phyloP scores from a whole-genome alignment of 2,888 invertebrate species.

The Pterostichus madidus region DNA sequence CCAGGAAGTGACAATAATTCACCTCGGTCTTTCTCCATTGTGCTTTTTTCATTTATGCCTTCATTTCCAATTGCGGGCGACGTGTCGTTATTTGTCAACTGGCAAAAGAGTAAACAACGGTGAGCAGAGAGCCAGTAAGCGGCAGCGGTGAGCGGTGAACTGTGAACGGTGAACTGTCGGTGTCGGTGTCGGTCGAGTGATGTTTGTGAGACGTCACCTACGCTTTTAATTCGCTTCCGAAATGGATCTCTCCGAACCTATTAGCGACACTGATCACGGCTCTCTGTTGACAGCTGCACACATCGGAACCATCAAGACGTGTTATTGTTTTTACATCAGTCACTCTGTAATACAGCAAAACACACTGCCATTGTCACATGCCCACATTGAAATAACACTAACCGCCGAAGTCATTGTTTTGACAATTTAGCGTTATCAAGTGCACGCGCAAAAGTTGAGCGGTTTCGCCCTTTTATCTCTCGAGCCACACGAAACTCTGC shows the following conservation, averaged over 20 bases:
- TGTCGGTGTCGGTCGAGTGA: not conserved
- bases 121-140: not conserved
- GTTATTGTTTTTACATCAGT: not conserved
- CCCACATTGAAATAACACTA: too few species aligned
- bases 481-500: too few species aligned
- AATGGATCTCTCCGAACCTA: slow-evolving; percentile 43
- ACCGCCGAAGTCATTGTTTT: too few species aligned
- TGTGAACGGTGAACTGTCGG: too few species aligned
- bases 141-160: too few species aligned
- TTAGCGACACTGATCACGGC: not conserved
- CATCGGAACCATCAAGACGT: not conserved
- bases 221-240: slow-evolving; percentile 58
- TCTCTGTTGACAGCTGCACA: not conserved
- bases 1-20: slow-evolving; percentile 69
- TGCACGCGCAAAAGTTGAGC: too few species aligned
- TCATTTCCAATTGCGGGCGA: slow-evolving; percentile 56
- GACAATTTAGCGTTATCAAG: too few species aligned
- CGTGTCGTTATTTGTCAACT: slow-evolving; percentile 54
- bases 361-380: too few species aligned
- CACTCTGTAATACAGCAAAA: too few species aligned
- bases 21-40: slow-evolving; percentile 67
- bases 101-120: slow-evolving; percentile 51
- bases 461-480: too few species aligned
- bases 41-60: slow-evolving; percentile 53
- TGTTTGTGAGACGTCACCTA: slow-evolving; percentile 50